Evolutionary conservation across 2,113 vertebrate species (phyloP).

Genomic region (Pelobates fuscus): DNA sequence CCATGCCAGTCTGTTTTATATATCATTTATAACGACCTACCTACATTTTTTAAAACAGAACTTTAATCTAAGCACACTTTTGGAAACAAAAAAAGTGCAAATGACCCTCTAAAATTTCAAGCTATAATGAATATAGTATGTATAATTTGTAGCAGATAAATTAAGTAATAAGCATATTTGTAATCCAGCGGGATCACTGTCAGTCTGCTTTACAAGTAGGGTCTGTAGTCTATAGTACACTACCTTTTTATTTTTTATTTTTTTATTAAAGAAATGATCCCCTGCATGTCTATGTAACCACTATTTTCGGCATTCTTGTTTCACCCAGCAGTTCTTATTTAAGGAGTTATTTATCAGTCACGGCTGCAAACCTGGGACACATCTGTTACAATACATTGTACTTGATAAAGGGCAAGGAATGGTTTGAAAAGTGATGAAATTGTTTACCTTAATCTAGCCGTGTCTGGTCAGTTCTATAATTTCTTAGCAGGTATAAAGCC

Average conservation of each 20-base stretch:
- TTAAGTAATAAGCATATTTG: neutral
- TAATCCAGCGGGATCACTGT: neutral
- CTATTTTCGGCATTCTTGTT: neutral
- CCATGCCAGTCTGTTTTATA: no score
- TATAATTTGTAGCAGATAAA: no score
- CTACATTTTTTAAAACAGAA: no score
- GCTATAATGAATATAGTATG: no score
- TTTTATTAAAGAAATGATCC: neutral
- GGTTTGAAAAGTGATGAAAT: neutral
- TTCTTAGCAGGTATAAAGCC: neutral
- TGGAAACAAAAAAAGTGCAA: no score
- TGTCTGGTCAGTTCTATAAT: neutral
- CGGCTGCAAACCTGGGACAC: conserved; percentile 7
- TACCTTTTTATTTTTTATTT: no score
- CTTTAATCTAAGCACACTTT: no score
- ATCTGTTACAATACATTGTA: neutral
- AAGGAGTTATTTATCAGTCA: conserved; percentile 12
- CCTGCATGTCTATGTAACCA: neutral
- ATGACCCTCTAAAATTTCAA: no score
- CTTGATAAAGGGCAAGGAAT: conserved; percentile 5
- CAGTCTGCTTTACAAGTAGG: neutral
- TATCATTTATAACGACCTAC: no score
- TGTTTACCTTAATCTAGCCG: conserved; percentile 8
- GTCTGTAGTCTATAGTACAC: neutral
- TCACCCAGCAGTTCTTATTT: neutral